Evolutionary conservation across 2,888 invertebrate species (phyloP), one percentile per base, ranked within the genome.

Genomic region (Ashinkailepas kermadecensis): DNA sequence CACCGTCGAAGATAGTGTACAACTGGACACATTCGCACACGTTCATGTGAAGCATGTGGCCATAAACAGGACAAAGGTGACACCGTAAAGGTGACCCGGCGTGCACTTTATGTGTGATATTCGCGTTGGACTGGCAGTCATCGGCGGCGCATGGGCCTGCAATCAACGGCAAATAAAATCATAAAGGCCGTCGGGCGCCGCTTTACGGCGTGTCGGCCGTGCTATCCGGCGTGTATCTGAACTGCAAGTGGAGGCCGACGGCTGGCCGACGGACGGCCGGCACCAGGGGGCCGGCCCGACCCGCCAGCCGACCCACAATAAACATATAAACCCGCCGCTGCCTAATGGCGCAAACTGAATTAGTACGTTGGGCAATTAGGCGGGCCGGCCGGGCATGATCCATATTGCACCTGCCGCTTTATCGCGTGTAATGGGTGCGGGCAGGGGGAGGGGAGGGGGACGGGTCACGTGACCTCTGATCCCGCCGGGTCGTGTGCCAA

Each of bases 151-250:
- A 3, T 39, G 39, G 39, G 39, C 70, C 21, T n/a, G 70, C 70
- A 70, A 70, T 70, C 70, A 39, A 39, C 70, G 70, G 39, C 70
- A 65, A 70, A 70, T 70, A 70, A 70, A 25, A 39, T 39, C 25
- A 39, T 70, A 70, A 39, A 39, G 39, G 7, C 39, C 4, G 65
- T n/a, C 23, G 11, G 65, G 9, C 23, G 1, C 23, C 23, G 15
- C 39, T 70, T 70, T 70, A 70, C 70, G 39, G 70, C 70, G 23
- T 23, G 65, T 67, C 1, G 9, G 23, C 0, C 23, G 23, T 1
- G 15, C 23, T 67, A 67, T 67, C 65, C 1, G 10, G n/a, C 2
- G 23, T n/a, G 23, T 23, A n/a, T n/a, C 15, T 67, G 10, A 23
- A 7, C 15, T 1, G 59, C 59, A 59, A 59, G 39, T 39, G 39